These are phyloP conservation scores for Carcharodon carcharias DNA, from an alignment of 2,797 vertebrate genomes.

Conservation along the genomic window DNA sequence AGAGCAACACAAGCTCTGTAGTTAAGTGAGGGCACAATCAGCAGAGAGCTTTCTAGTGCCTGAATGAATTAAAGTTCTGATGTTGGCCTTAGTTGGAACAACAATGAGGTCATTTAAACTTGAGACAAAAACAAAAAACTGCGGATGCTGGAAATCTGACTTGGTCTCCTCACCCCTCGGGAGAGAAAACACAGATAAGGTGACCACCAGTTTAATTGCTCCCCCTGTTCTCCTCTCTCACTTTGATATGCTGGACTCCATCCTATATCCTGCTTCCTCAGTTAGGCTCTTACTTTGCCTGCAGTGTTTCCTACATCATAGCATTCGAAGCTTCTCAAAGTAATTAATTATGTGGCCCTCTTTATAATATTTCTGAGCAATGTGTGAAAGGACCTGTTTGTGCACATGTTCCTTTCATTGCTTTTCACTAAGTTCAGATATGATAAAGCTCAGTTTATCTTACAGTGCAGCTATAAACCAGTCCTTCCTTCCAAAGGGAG, in stretches of 20 bases:
- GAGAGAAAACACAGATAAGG: background rate
- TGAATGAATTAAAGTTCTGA: background rate
- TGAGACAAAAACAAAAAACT: too few species aligned
- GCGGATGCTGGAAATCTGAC: too few species aligned
- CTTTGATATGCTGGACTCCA: background rate
- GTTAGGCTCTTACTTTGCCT: background rate
- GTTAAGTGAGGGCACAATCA: background rate
- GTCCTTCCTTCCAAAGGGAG: background rate
- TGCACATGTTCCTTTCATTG: background rate
- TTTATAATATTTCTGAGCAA: background rate
- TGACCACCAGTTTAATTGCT: background rate
- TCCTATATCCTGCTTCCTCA: background rate
- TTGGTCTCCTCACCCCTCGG: background rate
- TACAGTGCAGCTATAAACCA: background rate
- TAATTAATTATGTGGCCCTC: background rate
- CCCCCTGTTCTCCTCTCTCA: background rate
- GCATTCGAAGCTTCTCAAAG: background rate
- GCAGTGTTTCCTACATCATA: background rate
- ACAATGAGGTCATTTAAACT: background rate
- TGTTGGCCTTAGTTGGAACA: background rate
- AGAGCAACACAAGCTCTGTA: background rate
- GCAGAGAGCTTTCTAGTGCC: background rate
- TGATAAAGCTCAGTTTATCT: background rate
- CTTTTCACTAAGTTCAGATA: background rate
- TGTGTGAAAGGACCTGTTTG: background rate